Percentiles rank a stretch among this genome's conserved stretches.
These are phyloP conservation scores for Formicarius rufipectus DNA, from an alignment of 2,113 vertebrate species.

Conservation along the genomic window DNA sequence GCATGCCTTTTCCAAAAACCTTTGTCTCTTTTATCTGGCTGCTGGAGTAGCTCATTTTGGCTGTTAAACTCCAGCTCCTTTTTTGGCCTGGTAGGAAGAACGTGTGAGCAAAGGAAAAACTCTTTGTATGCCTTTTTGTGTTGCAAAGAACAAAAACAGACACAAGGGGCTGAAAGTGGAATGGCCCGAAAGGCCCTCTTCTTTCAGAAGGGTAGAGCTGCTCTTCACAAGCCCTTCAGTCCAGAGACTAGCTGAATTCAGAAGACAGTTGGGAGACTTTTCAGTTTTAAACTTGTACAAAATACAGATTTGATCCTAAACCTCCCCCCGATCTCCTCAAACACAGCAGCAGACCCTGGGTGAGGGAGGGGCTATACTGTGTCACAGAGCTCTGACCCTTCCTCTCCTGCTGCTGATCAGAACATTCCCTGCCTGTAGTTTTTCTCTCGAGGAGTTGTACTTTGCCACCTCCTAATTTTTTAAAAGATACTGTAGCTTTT, in stretches of 20 bases:
- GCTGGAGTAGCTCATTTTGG: background rate
- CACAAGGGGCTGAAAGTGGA: background rate
- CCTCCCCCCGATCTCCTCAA: background rate
- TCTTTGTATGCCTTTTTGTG: background rate
- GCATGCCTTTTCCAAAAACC: background rate
- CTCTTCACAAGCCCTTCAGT: constrained; percentile 16
- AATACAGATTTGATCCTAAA: background rate
- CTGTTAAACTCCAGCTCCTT: background rate
- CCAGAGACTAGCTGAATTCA: background rate
- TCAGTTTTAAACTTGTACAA: background rate
- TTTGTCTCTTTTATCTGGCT: constrained; percentile 7
- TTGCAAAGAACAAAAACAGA: constrained; percentile 14
- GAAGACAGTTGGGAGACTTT: background rate
- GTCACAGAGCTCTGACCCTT: background rate
- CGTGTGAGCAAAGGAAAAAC: background rate
- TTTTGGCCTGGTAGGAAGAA: background rate
- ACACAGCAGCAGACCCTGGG: background rate
- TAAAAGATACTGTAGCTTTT: background rate
- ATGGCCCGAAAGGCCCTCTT: background rate
- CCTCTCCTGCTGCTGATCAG: background rate
- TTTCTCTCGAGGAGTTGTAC: background rate
- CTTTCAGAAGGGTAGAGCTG: background rate
- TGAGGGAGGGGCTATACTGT: background rate
- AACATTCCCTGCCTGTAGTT: background rate
- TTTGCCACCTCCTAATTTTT: background rate